phyloP scores from a whole-genome alignment of 2,113 vertebrate genomes.

The Eclectus roratus region DNA sequence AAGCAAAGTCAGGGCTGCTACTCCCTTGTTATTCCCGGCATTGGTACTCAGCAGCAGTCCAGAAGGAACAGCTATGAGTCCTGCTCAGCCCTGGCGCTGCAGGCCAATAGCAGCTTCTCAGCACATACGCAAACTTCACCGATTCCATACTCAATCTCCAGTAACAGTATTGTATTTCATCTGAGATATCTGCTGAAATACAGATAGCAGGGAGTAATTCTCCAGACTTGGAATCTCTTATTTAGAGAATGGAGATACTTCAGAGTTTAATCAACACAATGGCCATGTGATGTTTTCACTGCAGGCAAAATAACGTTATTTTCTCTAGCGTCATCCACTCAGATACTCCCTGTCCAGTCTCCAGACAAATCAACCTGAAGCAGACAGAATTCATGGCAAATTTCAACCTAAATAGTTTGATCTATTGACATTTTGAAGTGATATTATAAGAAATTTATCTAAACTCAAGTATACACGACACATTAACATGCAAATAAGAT shows the following conservation, averaged over 20 bases:
- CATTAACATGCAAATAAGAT: background rate
- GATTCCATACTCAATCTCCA: background rate
- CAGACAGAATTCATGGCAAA: background rate
- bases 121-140: background rate
- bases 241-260: background rate
- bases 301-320: background rate
- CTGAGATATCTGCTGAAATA: background rate
- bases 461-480: background rate
- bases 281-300: fast-evolving
- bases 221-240: background rate
- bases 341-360: background rate
- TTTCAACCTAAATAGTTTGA: background rate
- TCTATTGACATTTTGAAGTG: background rate
- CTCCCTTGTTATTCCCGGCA: background rate
- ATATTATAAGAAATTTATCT: background rate
- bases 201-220: background rate
- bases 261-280: background rate
- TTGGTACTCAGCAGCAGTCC: fast-evolving
- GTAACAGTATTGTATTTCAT: fast-evolving
- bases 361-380: background rate
- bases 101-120: background rate
- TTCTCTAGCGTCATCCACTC: background rate
- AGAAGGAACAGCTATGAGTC: background rate
- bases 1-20: background rate
- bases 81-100: background rate